phyloP scores from a whole-genome alignment of 2,888 invertebrate genomes.

The Harpalus rufipes region DNA sequence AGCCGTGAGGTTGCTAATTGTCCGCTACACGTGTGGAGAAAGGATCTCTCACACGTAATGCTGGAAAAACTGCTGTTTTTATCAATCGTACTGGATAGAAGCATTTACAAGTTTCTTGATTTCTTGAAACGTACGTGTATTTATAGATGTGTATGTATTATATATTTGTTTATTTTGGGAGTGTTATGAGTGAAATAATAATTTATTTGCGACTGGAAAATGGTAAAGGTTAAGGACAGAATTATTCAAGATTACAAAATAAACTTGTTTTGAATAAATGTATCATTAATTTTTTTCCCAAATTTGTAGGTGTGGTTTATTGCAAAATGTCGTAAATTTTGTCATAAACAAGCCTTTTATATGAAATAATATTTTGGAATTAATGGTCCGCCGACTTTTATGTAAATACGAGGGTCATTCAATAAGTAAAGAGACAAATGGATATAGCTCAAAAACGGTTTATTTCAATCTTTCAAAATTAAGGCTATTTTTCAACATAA shows the following conservation, averaged over 20 bases:
- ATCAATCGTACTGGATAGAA: background rate
- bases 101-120: background rate
- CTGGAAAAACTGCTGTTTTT: constrained; percentile 8
- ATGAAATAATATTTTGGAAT: too few relatives aligned
- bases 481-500: too few relatives aligned
- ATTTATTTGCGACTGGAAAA: background rate
- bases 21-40: background rate
- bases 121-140: background rate
- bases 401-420: too few relatives aligned
- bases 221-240: background rate
- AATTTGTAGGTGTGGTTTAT: background rate
- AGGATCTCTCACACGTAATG: background rate
- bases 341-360: background rate
- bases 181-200: background rate
- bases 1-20: constrained; percentile 12
- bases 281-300: constrained; percentile 2
- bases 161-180: background rate
- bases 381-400: too few relatives aligned
- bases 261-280: background rate
- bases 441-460: too few relatives aligned
- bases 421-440: too few relatives aligned
- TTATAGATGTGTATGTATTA: background rate
- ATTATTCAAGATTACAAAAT: background rate
- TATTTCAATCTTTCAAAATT: too few relatives aligned
- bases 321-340: constrained; percentile 6